Conservation (phyloP, 1,140 invertebrate species). For the Apis dorsata region DNA sequence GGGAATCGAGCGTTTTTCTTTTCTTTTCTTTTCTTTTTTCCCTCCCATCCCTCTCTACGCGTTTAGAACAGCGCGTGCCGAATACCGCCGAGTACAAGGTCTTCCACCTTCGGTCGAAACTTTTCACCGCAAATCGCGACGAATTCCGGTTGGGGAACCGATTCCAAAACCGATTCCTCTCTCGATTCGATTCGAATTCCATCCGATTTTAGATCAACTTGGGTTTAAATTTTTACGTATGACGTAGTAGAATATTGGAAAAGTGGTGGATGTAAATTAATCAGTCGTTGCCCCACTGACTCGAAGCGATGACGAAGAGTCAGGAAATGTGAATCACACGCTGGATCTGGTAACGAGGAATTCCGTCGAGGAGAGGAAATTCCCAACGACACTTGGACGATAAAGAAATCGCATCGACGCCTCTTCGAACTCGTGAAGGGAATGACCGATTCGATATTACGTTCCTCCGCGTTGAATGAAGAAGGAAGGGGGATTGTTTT, state of each 20-base stretch:
- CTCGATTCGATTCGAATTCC: too few relatives aligned
- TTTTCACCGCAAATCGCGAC: neutral
- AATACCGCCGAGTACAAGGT: constrained; percentile 44
- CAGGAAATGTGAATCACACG: neutral
- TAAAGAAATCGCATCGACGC: neutral
- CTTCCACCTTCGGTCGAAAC: neutral
- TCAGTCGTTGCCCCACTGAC: neutral
- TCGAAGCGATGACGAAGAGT: neutral
- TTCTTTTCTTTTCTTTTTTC: constrained; percentile 12
- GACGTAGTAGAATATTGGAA: too few relatives aligned
- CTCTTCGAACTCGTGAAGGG: neutral
- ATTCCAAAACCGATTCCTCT: too few relatives aligned
- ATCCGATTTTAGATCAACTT: too few relatives aligned
- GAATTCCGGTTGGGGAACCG: neutral
- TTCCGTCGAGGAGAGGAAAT: neutral
- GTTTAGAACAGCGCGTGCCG: constrained; percentile 26
- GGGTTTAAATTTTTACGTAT: too few relatives aligned
- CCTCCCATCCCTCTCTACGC: neutral
- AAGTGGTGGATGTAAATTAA: too few relatives aligned
- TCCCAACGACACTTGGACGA: neutral
- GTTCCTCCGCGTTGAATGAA: neutral
- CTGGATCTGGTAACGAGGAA: neutral
- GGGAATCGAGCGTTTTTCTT: constrained; percentile 59
- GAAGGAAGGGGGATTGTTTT: neutral
- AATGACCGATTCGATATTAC: neutral